Conservation (phyloP, 2,113 vertebrate genomes). For the Parus major region DNA sequence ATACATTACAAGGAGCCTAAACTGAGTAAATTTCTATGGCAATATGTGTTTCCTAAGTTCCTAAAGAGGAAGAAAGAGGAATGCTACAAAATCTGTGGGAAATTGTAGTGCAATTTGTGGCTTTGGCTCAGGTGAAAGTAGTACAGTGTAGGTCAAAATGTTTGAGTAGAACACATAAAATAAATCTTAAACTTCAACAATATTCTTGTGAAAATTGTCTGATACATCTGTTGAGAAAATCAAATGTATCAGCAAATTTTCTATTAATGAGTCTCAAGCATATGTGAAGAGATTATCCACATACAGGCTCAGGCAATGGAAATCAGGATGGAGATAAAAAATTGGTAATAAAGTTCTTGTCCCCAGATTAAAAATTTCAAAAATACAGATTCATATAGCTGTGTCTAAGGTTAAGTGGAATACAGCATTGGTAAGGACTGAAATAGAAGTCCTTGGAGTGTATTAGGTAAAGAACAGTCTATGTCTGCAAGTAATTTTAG, state of each 20-base stretch:
- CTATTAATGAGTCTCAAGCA: not conserved
- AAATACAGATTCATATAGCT: not conserved
- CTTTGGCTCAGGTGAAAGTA: not conserved
- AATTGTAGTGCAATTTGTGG: not conserved
- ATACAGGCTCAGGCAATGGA: not conserved
- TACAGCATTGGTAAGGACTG: not conserved
- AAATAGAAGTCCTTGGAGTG: conserved; percentile 4
- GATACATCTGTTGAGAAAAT: not conserved
- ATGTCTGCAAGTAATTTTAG: conserved; percentile 20
- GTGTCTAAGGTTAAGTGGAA: not conserved
- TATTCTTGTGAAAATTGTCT: not conserved
- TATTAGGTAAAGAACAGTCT: not conserved
- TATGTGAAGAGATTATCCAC: not conserved
- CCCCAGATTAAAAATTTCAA: not conserved
- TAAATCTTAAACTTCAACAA: not conserved
- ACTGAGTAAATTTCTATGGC: not conserved
- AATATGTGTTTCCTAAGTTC: not conserved
- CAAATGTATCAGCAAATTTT: not conserved
- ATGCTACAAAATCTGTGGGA: not conserved
- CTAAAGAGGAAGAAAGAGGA: not conserved
- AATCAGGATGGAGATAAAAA: not conserved
- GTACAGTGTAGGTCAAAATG: not conserved
- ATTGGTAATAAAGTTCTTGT: not conserved
- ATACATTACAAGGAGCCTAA: not conserved
- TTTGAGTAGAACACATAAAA: not conserved